Percentiles rank a stretch among this genome's conserved stretches.
Evolutionary conservation across 2,113 vertebrate species (phyloP).

Genomic region (Herpetotheres cachinnans): DNA sequence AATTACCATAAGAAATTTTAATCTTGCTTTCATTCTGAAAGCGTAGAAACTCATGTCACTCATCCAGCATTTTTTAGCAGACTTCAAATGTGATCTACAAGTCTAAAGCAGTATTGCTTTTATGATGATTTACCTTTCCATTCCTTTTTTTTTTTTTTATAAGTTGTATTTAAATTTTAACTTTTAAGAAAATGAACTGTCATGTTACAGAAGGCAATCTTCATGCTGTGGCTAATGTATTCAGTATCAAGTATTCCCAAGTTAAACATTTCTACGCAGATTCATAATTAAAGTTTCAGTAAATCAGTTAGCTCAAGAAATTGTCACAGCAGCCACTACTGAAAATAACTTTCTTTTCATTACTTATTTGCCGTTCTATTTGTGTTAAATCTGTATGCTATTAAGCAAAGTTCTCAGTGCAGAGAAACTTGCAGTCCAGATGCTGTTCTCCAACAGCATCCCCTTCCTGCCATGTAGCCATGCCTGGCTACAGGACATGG

Average conservation of each 20-base stretch:
- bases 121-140: neutral
- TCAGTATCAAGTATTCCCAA: neutral
- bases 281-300: conserved; percentile 14
- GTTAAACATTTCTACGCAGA: conserved; percentile 15
- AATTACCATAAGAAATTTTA: neutral
- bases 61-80: neutral
- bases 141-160: neutral
- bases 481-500: neutral
- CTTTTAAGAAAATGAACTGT: neutral
- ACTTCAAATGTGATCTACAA: neutral
- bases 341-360: neutral
- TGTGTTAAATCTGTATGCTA: neutral
- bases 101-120: neutral
- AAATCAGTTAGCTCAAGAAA: conserved; percentile 22
- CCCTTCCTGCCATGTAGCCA: neutral
- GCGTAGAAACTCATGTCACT: neutral
- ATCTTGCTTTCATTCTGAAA: neutral
- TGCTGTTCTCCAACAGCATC: neutral
- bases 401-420: neutral
- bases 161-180: conserved; percentile 13
- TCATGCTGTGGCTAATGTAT: neutral
- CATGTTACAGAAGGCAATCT: neutral
- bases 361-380: neutral
- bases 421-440: neutral
- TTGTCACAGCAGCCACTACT: neutral